A percentile compares a stretch with the other conserved stretches of the same genome.
These are phyloP conservation scores for Zalophus californianus DNA, from an alignment of 2,797 vertebrate genomes.

Conservation along the genomic window DNA sequence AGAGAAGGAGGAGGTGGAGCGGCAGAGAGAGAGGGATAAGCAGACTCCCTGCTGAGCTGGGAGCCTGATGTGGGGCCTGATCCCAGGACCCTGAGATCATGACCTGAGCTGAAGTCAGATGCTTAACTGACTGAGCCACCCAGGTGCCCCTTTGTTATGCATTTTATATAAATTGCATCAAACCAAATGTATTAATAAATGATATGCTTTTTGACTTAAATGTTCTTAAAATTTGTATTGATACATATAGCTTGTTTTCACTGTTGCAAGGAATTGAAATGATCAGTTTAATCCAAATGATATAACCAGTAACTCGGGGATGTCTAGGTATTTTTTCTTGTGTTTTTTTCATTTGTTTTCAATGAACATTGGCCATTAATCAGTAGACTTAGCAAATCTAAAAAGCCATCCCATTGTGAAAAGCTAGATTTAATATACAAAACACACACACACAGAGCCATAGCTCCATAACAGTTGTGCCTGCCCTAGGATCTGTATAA, in stretches of 20 bases:
- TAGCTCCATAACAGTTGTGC: neutral
- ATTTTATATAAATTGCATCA: neutral
- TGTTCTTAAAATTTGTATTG: neutral
- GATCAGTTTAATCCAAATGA: neutral
- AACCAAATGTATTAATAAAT: neutral
- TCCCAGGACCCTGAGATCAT: neutral
- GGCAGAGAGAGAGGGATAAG: neutral
- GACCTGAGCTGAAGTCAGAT: neutral
- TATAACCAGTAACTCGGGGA: neutral
- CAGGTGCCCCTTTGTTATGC: neutral
- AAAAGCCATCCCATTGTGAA: neutral
- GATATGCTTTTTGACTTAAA: neutral
- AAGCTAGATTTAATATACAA: neutral
- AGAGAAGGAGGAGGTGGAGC: neutral
- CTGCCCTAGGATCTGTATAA: neutral
- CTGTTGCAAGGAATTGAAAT: neutral
- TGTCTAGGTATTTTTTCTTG: neutral
- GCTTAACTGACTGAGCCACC: neutral
- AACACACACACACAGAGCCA: neutral
- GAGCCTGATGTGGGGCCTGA: neutral
- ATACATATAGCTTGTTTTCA: neutral
- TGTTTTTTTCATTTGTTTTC: neutral
- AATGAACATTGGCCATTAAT: neutral
- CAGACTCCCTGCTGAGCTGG: neutral
- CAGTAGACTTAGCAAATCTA: neutral